Conservation (phyloP, 2,888 invertebrate species). For the Antheraea yamamai region DNA sequence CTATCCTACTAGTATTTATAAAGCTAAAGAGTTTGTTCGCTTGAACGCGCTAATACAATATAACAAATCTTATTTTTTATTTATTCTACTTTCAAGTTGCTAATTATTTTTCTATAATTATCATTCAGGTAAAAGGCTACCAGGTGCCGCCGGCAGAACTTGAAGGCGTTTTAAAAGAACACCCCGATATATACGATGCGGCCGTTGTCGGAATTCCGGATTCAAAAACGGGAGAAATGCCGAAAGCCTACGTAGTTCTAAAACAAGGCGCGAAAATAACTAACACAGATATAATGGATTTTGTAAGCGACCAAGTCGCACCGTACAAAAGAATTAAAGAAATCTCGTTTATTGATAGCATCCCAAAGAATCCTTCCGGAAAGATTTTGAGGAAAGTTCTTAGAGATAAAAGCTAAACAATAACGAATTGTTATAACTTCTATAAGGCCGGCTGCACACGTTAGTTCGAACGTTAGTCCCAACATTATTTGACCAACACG, state of each 20-base stretch:
- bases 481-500: too few species aligned
- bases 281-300: constrained; percentile 82
- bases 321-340: constrained; percentile 88
- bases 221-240: constrained; percentile 86
- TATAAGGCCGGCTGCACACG: too few species aligned
- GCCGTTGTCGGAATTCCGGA: constrained; percentile 92
- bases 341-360: constrained; percentile 84
- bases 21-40: too few species aligned
- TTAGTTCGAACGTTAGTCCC: too few species aligned
- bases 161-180: constrained; percentile 87
- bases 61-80: not conserved
- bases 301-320: constrained; percentile 86
- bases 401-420: constrained; percentile 50
- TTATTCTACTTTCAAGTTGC: not conserved
- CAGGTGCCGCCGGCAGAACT: constrained; percentile 95
- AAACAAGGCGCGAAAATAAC: constrained; percentile 68
- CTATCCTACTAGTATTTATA: too few species aligned
- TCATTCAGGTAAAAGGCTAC: constrained; percentile 81
- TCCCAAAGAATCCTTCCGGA: constrained; percentile 90
- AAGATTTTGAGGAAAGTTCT: constrained; percentile 87
- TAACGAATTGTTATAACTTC: too few species aligned
- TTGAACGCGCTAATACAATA: too few species aligned
- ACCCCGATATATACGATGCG: constrained; percentile 89
- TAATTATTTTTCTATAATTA: not conserved
- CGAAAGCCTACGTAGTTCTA: constrained; percentile 87